These are phyloP conservation scores for Ischnura elegans DNA, from an alignment of 2,888 invertebrate genomes.

Conservation along the genomic window DNA sequence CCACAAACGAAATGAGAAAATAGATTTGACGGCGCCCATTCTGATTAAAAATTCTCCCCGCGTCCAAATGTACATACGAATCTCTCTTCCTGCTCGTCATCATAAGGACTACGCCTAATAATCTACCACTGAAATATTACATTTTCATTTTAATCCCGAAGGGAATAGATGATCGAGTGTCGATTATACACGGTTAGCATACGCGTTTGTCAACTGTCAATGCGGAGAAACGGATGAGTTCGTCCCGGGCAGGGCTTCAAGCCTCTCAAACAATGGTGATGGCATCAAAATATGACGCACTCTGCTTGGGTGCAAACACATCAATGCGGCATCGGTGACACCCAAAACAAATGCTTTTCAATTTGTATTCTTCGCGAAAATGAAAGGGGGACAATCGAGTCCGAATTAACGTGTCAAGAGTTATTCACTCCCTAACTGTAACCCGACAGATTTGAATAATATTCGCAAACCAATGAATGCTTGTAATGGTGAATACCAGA, in stretches of 20 bases:
- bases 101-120: constrained; percentile 21
- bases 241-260: neutral
- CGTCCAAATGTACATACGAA: neutral
- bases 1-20: neutral
- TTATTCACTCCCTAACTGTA: neutral
- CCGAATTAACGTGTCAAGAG: neutral
- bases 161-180: constrained; percentile 12
- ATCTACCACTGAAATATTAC: constrained; percentile 6
- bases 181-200: constrained; percentile 14
- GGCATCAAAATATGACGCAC: constrained; percentile 24
- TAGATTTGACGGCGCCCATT: neutral
- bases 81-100: constrained; percentile 26
- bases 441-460: neutral
- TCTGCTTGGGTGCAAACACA: neutral
- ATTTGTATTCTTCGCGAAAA: neutral
- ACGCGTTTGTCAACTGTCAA: constrained; percentile 43
- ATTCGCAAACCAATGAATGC: neutral
- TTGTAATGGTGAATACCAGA: no score
- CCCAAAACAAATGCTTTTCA: constrained; percentile 24
- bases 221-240: constrained; percentile 5
- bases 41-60: constrained; percentile 29
- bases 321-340: constrained; percentile 8
- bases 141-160: neutral
- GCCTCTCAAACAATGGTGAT: constrained; percentile 16
- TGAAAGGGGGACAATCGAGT: neutral